Base-by-base conservation (phyloP, 2,797 vertebrate genomes). In the Graptemys geographica region DNA sequence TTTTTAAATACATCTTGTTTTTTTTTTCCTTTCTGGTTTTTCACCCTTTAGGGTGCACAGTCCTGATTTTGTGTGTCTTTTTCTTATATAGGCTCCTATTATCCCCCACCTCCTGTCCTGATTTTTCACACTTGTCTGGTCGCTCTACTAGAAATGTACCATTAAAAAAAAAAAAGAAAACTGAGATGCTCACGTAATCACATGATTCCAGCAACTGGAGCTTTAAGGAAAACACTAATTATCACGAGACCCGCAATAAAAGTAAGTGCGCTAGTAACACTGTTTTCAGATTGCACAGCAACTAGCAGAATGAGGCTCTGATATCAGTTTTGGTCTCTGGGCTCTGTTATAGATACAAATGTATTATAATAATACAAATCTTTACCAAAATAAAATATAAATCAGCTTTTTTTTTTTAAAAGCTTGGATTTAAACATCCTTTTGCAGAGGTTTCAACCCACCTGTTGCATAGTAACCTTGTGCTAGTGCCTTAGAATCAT, bases 91-190 rank as follows among this genome's bases (percentile, higher is more conserved):
- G 51, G 51, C 51, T 51, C 5, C 51, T 51, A 51, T 51, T 51
- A 51, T 13, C 51, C 13, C 13, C 51, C 51, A 51, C 51, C 51
- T 15, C 49, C 49, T 51, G 13, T 51, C 49, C 49, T 13, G 12
- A 51, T 51, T 51, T 51, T 51, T 51, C 13, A 51, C 49, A 51
- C 49, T 15, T 13, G 13, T 51, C 49, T 51, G 51, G 51, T 51
- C 51, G 15, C 51, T 0, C 51, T 51, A 15, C 8, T 49, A 33
- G 53, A 51, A 91, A 65, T 25, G 0, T 0, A n/a, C 15, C 1
- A 86, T 79, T 79, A 47, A 65, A 23, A 49, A 47, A 16, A 47
- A 28, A 92, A 86, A 5, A 10, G 37, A 89, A 51, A 52, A 52
- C 2, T 82, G 74, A 83, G 59, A 83, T 79, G 85, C 95, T 80